Conservation (phyloP, 2,888 invertebrate genomes). For the Gerris lacustris region DNA sequence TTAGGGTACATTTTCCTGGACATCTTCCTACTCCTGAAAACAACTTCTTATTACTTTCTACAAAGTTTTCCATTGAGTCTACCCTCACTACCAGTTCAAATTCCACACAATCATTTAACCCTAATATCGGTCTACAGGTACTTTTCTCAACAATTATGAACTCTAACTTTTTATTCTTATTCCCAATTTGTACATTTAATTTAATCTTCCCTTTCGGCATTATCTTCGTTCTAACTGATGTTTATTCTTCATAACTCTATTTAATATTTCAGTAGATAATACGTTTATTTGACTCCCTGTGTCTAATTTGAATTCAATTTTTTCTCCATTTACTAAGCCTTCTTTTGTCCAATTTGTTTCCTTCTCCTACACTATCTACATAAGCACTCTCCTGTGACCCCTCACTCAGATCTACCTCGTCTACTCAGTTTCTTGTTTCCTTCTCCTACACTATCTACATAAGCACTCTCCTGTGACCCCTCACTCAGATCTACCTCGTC, state of each 20-base stretch:
- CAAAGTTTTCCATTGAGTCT: not conserved
- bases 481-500: no score
- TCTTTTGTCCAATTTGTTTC: not conserved
- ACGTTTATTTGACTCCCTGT: not conserved
- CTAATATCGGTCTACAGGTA: conserved; percentile 9
- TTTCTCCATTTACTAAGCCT: not conserved
- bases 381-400: no score
- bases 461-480: no score
- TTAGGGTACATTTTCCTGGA: not conserved
- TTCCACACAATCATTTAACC: not conserved
- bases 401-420: no score
- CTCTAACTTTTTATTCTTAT: not conserved
- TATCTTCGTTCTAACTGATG: not conserved
- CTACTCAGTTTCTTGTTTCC: no score
- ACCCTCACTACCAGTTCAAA: conserved; percentile 7
- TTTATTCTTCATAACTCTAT: not conserved
- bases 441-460: no score
- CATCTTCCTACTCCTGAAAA: not conserved
- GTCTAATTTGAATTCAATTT: not conserved
- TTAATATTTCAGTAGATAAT: not conserved
- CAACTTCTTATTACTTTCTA: not conserved
- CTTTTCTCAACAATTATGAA: not conserved
- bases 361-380: no score
- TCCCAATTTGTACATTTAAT: not conserved
- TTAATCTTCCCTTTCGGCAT: not conserved